Base-by-base conservation (phyloP, 2,797 vertebrate species). In the Petrocephalus sullivani region DNA sequence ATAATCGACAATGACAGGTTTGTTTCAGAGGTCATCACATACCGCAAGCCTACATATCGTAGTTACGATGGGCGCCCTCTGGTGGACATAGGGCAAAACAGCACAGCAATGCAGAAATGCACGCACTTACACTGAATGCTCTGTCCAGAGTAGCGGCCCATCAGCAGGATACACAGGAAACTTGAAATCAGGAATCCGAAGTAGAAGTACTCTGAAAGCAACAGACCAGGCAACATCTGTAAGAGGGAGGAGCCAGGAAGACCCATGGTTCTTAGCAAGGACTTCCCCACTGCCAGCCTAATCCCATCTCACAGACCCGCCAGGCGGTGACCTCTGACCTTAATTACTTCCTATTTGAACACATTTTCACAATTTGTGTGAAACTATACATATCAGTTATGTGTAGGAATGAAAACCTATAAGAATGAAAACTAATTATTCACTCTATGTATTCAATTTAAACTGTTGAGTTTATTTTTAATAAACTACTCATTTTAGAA, bases 101-200 rank as follows among this genome's bases (percentile, higher is more conserved):
- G 86, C 56, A 49, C 8, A 49, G 23, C 21, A 41, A 51, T 23
- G 14, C 61, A 84, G 49, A 51, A 12, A 84, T 5, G 60, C 19
- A 10, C 28, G 85, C 23, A 88, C 89, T 90, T 64, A 90, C 89
- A 7, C 16, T 87, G 60, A 51, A 83, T 21, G 16, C 83, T 60
- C 19, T 87, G 28, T 49, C 75, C 60, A 16, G 86, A 87, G 41
- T 85, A 89, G 1, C 88, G 89, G 7, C 78, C 64, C 87, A 82
- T 51, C 88, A 90, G 49, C 85, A 89, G 86, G 46, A 85, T 71
- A 10, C 58, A 78, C 4, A 90, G 46, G 56, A 90, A 89, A 54
- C 86, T 87, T 28, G 88, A 90, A n/a, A 87, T 46, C 86, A 90
- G 56, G 64, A 90, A 90, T n/a, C 89, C 89, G n/a, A 90, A 87